A percentile compares a stretch with the other conserved stretches of the same genome.
These are phyloP conservation scores for Andrena trimmerana DNA, from an alignment of 2,888 invertebrate genomes.

Conservation along the genomic window DNA sequence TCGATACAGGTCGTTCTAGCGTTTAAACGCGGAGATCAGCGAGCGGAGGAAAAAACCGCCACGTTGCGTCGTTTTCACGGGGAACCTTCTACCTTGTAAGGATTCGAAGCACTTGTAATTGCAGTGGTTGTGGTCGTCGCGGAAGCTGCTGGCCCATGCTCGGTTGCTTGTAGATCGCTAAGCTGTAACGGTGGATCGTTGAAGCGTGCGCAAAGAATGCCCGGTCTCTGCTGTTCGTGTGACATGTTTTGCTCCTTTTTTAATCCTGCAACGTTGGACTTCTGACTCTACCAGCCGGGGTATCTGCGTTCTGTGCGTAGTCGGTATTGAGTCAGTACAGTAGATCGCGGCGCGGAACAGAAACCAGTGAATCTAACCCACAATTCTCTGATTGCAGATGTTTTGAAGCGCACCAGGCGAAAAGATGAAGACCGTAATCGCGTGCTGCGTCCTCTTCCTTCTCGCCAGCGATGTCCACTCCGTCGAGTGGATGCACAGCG, in stretches of 20 bases:
- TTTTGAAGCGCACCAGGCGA: slow-evolving; percentile 58
- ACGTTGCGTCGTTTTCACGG: neutral
- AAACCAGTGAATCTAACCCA: neutral
- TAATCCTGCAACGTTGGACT: neutral
- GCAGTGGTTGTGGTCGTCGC: neutral
- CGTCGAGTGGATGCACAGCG: slow-evolving; percentile 87
- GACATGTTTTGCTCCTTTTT: neutral
- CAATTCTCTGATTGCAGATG: slow-evolving; percentile 64
- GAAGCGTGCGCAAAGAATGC: neutral
- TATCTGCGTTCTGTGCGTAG: too few species aligned
- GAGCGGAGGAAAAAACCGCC: slow-evolving; percentile 1
- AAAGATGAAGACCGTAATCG: slow-evolving; percentile 80
- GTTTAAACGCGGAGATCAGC: slow-evolving; percentile 9
- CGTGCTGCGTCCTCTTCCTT: slow-evolving; percentile 74
- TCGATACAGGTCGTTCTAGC: slow-evolving; percentile 20
- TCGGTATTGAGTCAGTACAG: too few species aligned
- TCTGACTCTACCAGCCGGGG: too few species aligned
- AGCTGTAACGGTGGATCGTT: neutral
- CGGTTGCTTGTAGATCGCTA: neutral
- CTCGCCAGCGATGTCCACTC: slow-evolving; percentile 68
- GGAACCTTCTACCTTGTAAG: slow-evolving; percentile 12
- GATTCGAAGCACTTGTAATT: slow-evolving; percentile 35
- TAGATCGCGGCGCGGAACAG: too few species aligned
- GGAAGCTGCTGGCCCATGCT: slow-evolving; percentile 4
- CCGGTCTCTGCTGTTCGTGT: neutral